A percentile compares a stretch with the other conserved stretches of the same genome.
Evolutionary conservation across 2,113 vertebrate species (phyloP).

Genomic region (Hippocampus abdominalis): DNA sequence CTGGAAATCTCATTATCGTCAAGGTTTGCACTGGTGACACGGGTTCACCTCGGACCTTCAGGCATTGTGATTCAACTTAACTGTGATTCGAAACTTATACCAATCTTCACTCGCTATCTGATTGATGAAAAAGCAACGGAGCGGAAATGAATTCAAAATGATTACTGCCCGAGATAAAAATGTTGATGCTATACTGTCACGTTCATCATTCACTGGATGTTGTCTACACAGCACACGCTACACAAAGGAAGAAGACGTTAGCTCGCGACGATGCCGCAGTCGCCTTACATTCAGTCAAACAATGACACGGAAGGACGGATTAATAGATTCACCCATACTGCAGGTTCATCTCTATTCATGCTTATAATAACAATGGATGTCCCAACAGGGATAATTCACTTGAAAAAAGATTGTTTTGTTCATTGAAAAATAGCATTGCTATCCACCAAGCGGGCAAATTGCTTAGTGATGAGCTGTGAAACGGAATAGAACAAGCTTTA

Average conservation of each 20-base stretch:
- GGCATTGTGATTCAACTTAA: constrained; percentile 22
- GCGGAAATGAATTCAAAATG: background rate
- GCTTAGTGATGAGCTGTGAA: constrained; percentile 35
- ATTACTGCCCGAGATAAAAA: background rate
- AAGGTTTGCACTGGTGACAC: constrained; percentile 10
- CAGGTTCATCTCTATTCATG: constrained; percentile 58
- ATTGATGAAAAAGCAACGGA: constrained; percentile 10
- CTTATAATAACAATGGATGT: constrained; percentile 58
- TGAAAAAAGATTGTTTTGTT: constrained; percentile 61
- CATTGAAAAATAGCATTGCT: constrained; percentile 43
- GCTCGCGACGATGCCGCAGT: background rate
- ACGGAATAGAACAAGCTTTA: constrained; percentile 26
- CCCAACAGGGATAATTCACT: constrained; percentile 42
- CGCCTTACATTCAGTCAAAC: constrained; percentile 23
- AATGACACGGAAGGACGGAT: constrained; percentile 46
- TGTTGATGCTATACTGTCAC: background rate
- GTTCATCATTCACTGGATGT: background rate
- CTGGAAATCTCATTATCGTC: constrained; percentile 25
- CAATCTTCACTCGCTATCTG: constrained; percentile 23
- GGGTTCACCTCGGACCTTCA: constrained; percentile 13
- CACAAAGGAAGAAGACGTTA: background rate
- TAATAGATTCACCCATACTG: constrained; percentile 34
- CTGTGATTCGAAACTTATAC: constrained; percentile 34
- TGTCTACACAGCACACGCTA: background rate
- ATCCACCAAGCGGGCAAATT: constrained; percentile 47